phyloP scores from a whole-genome alignment of 2,113 vertebrate species.

The Larimichthys crocea region DNA sequence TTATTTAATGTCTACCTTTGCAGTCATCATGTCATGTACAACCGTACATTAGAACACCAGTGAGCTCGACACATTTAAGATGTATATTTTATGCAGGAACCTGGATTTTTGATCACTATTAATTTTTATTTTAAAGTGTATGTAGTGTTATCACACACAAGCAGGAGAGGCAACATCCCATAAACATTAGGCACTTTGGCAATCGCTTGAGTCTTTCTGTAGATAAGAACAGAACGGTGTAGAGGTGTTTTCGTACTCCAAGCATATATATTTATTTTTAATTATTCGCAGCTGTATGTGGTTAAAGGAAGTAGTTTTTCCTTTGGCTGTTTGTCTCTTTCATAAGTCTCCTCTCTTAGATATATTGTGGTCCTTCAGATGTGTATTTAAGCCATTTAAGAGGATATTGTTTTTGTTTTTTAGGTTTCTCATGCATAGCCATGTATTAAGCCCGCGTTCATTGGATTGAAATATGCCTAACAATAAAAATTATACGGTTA shows the following conservation, averaged over 20 bases:
- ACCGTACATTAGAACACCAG: not conserved
- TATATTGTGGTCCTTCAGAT: too few relatives aligned
- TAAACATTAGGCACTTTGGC: not conserved
- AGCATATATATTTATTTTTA: too few relatives aligned
- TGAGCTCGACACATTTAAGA: not conserved
- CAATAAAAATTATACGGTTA: too few relatives aligned
- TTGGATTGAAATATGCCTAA: too few relatives aligned
- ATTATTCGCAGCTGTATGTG: too few relatives aligned
- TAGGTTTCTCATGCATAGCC: too few relatives aligned
- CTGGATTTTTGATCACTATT: not conserved
- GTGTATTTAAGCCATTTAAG: too few relatives aligned
- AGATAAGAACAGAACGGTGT: not conserved
- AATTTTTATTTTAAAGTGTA: conserved; percentile 6
- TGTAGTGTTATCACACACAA: not conserved
- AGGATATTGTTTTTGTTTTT: too few relatives aligned
- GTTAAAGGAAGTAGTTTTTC: too few relatives aligned
- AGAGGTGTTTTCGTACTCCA: not conserved
- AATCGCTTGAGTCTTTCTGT: not conserved
- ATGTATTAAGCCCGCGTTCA: too few relatives aligned
- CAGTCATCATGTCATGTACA: not conserved
- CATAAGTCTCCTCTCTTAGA: too few relatives aligned
- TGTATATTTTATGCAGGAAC: not conserved
- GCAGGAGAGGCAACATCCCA: not conserved
- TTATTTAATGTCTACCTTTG: conserved; percentile 22
- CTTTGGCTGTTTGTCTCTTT: too few relatives aligned